These are phyloP conservation scores for Bergia sp. DNA, from an alignment of 92 coral and sea anemone species.

Conservation along the genomic window DNA sequence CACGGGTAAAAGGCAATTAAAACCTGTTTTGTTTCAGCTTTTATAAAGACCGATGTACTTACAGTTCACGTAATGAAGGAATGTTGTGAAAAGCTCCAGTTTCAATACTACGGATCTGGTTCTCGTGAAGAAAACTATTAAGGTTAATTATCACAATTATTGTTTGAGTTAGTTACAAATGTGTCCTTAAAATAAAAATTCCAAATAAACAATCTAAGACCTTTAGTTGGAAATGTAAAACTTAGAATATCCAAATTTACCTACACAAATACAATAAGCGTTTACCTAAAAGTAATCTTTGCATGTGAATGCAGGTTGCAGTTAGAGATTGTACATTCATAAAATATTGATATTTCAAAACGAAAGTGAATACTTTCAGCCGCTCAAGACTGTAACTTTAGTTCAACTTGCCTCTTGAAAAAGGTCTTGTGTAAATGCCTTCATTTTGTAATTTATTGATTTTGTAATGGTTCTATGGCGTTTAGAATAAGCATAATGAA, in stretches of 20 bases:
- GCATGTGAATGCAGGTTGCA: not conserved
- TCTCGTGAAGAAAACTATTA: not conserved
- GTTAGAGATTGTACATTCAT: not conserved
- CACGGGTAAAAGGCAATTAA: too few species aligned
- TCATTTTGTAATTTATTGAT: not conserved
- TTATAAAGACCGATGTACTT: too few species aligned
- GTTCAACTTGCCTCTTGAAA: not conserved
- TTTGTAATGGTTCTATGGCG: not conserved
- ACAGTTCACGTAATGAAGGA: too few species aligned
- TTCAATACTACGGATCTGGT: too few species aligned
- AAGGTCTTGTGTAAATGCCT: not conserved
- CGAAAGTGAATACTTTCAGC: not conserved
- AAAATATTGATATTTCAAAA: not conserved
- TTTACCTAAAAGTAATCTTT: not conserved
- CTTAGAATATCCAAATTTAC: too few species aligned
- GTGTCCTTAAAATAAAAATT: not conserved
- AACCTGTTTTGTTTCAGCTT: too few species aligned
- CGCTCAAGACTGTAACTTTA: not conserved
- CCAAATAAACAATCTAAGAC: not conserved
- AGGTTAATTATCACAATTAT: not conserved
- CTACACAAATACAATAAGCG: too few species aligned
- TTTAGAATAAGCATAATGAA: not conserved
- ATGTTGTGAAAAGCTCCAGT: too few species aligned
- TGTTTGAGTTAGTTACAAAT: not conserved
- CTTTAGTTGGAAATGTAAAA: not conserved